phyloP scores from a whole-genome alignment of 2,888 invertebrate genomes.

The Pandemis heparana region DNA sequence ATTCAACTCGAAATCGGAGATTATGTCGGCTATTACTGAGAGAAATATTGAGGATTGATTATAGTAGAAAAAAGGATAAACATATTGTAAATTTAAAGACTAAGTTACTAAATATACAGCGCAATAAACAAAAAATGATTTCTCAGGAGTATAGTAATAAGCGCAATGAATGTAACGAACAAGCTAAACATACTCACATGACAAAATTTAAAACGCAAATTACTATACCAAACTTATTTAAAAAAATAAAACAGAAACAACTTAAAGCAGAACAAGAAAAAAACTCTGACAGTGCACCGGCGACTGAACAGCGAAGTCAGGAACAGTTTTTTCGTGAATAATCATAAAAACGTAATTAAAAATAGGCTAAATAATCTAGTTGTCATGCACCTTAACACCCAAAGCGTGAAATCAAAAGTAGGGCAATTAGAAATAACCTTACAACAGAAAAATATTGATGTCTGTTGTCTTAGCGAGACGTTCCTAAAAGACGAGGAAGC shows the following conservation, averaged over 20 bases:
- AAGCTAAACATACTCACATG: too few relatives aligned
- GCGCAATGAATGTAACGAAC: too few relatives aligned
- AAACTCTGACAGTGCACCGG: too few relatives aligned
- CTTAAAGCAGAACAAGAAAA: too few relatives aligned
- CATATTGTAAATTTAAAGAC: background rate
- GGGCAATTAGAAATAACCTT: slow-evolving; percentile 8
- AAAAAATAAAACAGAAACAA: too few relatives aligned
- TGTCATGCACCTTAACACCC: slow-evolving; percentile 7
- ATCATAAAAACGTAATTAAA: too few relatives aligned
- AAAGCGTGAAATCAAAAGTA: slow-evolving; percentile 12
- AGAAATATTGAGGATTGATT: slow-evolving; percentile 20
- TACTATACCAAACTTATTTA: too few relatives aligned
- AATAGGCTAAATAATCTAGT: too few relatives aligned
- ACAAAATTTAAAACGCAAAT: too few relatives aligned
- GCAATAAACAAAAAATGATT: too few relatives aligned
- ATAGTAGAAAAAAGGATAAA: too few relatives aligned
- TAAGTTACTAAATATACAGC: background rate
- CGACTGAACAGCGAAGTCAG: background rate
- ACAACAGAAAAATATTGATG: background rate
- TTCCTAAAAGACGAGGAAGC: background rate
- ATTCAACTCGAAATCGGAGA: background rate
- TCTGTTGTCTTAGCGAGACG: background rate
- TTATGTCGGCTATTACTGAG: slow-evolving; percentile 6
- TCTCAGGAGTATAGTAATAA: too few relatives aligned
- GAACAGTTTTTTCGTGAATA: background rate